Conservation (phyloP, 1,140 invertebrate genomes). For the Macrobrachium nipponense region DNA sequence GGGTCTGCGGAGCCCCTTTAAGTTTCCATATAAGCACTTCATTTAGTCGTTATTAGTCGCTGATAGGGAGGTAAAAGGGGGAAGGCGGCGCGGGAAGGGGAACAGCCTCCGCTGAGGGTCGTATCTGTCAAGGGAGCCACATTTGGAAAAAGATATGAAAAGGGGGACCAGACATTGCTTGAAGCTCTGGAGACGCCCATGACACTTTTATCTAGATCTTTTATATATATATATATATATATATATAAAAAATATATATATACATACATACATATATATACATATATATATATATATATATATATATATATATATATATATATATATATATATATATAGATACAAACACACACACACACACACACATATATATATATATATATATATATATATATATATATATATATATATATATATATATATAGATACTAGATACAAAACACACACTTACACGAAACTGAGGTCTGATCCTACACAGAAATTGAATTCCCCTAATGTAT, state of each 20-base stretch:
- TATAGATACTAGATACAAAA: background rate
- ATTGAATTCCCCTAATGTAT: too few relatives aligned
- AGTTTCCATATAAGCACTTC: too few relatives aligned
- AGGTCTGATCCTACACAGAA: too few relatives aligned
- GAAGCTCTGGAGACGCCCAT: background rate
- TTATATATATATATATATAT: too few relatives aligned
- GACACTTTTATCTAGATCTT: too few relatives aligned
- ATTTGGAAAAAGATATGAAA: background rate
- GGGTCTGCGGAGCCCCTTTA: too few relatives aligned
- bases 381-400: slow-evolving; percentile 25
- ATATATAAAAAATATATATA: background rate
- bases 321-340: background rate
- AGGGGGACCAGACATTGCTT: background rate
- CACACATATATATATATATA: slow-evolving; percentile 11
- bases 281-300: background rate
- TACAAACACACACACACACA: background rate
- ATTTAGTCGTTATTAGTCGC: too few relatives aligned
- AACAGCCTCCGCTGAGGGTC: too few relatives aligned
- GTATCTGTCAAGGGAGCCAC: background rate
- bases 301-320: slow-evolving; percentile 1
- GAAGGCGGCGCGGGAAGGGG: too few relatives aligned
- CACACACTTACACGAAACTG: too few relatives aligned
- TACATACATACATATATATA: background rate
- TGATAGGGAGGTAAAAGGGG: too few relatives aligned
- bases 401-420: slow-evolving; percentile 20